A percentile compares a stretch with the other conserved stretches of the same genome.
Evolutionary conservation across 2,888 invertebrate genomes (phyloP).

Genomic region (Tipula unca): DNA sequence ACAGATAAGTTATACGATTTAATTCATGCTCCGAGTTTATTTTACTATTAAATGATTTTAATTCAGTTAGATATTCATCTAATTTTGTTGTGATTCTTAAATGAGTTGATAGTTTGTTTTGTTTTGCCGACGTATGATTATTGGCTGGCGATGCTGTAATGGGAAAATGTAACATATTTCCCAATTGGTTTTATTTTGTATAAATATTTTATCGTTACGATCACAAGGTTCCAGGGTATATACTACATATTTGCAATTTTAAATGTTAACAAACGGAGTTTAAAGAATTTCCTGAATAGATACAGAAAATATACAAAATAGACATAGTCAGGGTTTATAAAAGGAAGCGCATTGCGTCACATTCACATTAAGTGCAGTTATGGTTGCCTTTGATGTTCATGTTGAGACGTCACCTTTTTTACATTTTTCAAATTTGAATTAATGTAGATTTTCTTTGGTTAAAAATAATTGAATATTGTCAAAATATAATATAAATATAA

Average conservation of each 20-base stretch:
- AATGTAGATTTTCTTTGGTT: too few species aligned
- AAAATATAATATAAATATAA: too few species aligned
- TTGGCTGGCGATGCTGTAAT: background rate
- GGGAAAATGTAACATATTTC: conserved; percentile 16
- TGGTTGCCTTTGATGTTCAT: too few species aligned
- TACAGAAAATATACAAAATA: too few species aligned
- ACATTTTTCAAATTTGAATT: too few species aligned
- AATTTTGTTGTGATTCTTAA: conserved; percentile 22
- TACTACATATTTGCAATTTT: background rate
- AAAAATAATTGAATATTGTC: too few species aligned
- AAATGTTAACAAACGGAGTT: too few species aligned
- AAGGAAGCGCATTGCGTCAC: too few species aligned
- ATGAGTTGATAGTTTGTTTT: conserved; percentile 28
- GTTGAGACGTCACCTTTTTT: too few species aligned
- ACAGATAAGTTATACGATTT: conserved; percentile 31
- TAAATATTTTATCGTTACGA: background rate
- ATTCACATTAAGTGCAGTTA: too few species aligned
- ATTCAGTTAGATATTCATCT: background rate
- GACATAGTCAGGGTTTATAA: too few species aligned
- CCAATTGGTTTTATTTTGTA: background rate
- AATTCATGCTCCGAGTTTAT: conserved; percentile 38
- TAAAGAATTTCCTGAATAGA: too few species aligned
- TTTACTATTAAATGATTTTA: conserved; percentile 28
- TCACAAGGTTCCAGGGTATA: background rate
- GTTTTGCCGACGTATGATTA: conserved; percentile 22